Base-by-base conservation (phyloP, 2,797 vertebrate genomes). In the Ctenosaura bakeri region DNA sequence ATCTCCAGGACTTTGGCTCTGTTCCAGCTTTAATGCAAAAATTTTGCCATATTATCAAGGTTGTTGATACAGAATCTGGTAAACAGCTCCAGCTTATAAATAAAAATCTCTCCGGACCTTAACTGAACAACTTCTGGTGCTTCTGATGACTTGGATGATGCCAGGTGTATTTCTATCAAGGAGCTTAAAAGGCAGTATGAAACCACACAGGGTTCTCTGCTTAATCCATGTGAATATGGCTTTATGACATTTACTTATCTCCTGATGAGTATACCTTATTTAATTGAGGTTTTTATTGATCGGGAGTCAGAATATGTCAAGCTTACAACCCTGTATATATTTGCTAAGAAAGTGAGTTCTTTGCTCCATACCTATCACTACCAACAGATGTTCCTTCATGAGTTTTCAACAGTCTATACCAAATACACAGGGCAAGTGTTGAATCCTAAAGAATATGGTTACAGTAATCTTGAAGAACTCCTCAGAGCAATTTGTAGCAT, bases 341-440 rank as follows among this genome's bases (percentile, higher is more conserved):
- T 99, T 93, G 99, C 99, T 73, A 98, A 98, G 87, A 98, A 98
- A 0, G 98, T 99, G 0, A 98, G 99, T 0, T 98, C 98, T 16
- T 96, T 99, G 90, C 98, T 99, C 90, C 98, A 98, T 94, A 99
- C 99, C 16, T 99, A 99, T 95, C 99, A 99, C 93, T 99, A 99
- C 96, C 98, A 99, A 96, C 99, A 99, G 97, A 98, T 99, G 95
- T 99, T 99, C 96, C 97, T 99, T 89, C 98, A 98, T 0, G 99
- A 99, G 94, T 99, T 99, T 95, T 96, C 97, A 12, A 93, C 96
- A 26, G 98, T 98, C 38, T 99, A 99, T 76, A 97, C 95, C 97
- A 99, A 99, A 95, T 99, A 98, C 90, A 98, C 98, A 0, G 98
- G 98, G 92, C 97, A 97, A 94, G 95, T 94, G 85, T 97, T 99